phyloP scores from a whole-genome alignment of 2,888 invertebrate genomes.

The Lasius fuliginosus region DNA sequence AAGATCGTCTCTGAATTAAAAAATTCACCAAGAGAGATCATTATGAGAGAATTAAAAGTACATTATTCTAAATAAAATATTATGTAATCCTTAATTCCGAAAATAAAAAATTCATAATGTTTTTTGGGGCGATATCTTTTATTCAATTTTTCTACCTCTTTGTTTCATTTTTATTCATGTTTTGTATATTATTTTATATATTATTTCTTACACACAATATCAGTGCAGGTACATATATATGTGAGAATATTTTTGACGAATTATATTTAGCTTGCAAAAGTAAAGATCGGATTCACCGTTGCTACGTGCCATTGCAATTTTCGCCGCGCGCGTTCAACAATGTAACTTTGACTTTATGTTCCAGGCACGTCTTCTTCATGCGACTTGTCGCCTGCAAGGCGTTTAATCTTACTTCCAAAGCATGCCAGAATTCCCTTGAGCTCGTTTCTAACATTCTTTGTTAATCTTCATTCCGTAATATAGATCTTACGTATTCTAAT shows the following conservation, averaged over 20 bases:
- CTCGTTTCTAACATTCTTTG: slow-evolving; percentile 27
- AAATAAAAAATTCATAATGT: background rate
- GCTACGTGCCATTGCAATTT: slow-evolving; percentile 49
- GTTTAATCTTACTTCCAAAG: slow-evolving; percentile 37
- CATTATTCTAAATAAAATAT: background rate
- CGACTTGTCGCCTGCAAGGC: slow-evolving; percentile 27
- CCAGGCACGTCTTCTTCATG: slow-evolving; percentile 51
- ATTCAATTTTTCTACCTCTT: background rate
- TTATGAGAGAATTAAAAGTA: background rate
- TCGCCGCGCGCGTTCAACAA: slow-evolving; percentile 19
- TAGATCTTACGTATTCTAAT: background rate
- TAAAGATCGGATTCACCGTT: slow-evolving; percentile 49
- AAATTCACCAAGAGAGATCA: background rate
- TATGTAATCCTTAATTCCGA: background rate
- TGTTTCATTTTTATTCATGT: background rate
- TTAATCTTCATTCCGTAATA: slow-evolving; percentile 7
- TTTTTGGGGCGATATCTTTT: background rate
- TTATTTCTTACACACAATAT: background rate
- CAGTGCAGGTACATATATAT: background rate
- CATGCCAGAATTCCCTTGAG: slow-evolving; percentile 17
- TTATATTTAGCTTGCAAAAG: slow-evolving; percentile 57
- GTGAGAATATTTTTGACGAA: background rate
- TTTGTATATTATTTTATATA: background rate
- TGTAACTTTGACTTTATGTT: slow-evolving; percentile 56
- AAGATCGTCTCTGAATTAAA: background rate